Evolutionary conservation across 2,113 vertebrate genomes (phyloP).

Genomic region (Esox niger): DNA sequence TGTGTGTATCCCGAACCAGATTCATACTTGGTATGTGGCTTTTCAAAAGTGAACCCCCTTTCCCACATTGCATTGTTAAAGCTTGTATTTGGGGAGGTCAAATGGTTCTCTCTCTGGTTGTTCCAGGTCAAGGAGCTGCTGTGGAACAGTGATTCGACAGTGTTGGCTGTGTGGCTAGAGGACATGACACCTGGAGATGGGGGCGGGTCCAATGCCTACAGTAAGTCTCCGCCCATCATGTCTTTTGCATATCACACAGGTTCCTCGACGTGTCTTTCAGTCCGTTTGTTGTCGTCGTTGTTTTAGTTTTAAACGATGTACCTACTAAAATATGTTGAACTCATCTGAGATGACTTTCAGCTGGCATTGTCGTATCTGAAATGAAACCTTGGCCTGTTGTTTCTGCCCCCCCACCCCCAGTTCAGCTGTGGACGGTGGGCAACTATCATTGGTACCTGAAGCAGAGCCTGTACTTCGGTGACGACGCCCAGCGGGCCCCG

Average conservation of each 20-base stretch:
- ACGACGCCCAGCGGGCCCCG: constrained; percentile 63
- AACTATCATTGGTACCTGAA: constrained; percentile 99
- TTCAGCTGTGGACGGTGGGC: constrained; percentile 90
- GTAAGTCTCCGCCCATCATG: constrained; percentile 63
- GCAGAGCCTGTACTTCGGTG: constrained; percentile 84
- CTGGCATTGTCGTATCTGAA: not conserved
- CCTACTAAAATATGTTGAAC: too few relatives aligned
- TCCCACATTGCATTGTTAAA: too few relatives aligned
- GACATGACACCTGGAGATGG: constrained; percentile 69
- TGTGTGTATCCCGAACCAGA: too few relatives aligned
- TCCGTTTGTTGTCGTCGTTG: too few relatives aligned
- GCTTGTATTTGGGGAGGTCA: constrained; percentile 16
- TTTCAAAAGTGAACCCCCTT: too few relatives aligned
- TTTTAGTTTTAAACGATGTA: too few relatives aligned
- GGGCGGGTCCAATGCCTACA: constrained; percentile 60
- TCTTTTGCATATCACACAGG: too few relatives aligned
- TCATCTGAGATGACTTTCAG: too few relatives aligned
- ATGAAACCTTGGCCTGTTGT: not conserved
- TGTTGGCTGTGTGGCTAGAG: constrained; percentile 89
- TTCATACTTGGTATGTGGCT: too few relatives aligned
- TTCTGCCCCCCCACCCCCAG: constrained; percentile 59
- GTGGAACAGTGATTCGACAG: constrained; percentile 91
- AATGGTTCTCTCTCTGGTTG: constrained; percentile 4
- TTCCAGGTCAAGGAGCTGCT: constrained; percentile 87
- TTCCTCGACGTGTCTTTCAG: too few relatives aligned